Conservation (phyloP, 2,888 invertebrate species). For the Uropetala carovei region DNA sequence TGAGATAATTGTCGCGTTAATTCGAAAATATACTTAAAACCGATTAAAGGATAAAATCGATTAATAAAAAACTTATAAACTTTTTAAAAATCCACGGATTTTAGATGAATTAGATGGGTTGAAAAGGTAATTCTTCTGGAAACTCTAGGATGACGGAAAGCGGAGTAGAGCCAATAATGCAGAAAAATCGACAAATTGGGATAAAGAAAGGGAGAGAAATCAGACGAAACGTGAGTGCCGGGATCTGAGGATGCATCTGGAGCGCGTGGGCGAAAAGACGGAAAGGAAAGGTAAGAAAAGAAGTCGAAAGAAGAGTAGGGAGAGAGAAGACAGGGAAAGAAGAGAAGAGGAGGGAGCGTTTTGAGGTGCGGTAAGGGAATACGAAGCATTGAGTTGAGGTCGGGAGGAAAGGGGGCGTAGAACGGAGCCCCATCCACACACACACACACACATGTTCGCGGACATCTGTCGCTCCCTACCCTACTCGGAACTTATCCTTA, state of each 20-base stretch:
- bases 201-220: no score
- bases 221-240: neutral
- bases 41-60: no score
- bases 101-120: no score
- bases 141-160: no score
- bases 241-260: neutral
- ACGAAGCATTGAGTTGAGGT: neutral
- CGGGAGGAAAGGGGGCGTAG: neutral
- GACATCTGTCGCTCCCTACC: constrained; percentile 39
- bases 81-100: no score
- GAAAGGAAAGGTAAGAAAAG: neutral
- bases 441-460: constrained; percentile 26
- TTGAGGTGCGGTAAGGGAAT: neutral
- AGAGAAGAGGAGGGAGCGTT: neutral
- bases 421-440: neutral
- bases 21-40: no score
- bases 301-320: no score
- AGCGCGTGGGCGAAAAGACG: neutral
- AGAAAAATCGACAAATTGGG: no score
- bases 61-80: no score
- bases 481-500: neutral
- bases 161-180: no score
- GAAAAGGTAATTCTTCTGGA: no score
- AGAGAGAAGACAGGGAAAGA: neutral
- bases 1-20: no score